These are phyloP conservation scores for Danaus melanippus DNA, from an alignment of 1,140 invertebrate species.

Conservation along the genomic window DNA sequence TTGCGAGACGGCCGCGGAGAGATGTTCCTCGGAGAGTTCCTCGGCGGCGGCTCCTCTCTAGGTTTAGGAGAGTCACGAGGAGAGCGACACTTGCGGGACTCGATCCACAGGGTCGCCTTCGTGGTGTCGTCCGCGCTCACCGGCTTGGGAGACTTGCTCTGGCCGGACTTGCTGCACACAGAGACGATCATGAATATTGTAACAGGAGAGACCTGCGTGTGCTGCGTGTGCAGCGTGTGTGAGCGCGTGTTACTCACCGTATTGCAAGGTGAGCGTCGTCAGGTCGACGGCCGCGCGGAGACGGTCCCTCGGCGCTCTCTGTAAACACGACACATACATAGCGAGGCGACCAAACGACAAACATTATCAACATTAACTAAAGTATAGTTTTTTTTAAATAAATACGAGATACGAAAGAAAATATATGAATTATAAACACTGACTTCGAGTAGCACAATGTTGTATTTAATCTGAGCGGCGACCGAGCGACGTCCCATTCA, in stretches of 20 bases:
- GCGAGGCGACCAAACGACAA: no score
- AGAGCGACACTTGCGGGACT: conserved; percentile 29
- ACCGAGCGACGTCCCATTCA: no score
- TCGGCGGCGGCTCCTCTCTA: background rate
- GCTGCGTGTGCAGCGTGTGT: background rate
- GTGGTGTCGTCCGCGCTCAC: conserved; percentile 22
- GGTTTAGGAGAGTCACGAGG: background rate
- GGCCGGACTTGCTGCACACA: conserved; percentile 2
- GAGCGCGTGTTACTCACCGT: background rate
- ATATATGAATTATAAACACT: no score
- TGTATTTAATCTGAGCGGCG: no score
- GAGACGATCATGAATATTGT: background rate
- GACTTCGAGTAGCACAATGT: no score
- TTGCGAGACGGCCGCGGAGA: no score
- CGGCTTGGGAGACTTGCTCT: conserved; percentile 7
- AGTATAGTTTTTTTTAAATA: no score
- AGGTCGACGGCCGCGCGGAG: background rate
- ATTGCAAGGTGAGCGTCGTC: background rate
- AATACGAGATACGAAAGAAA: no score
- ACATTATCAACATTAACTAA: no score
- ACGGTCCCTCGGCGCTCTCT: no score
- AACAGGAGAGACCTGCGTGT: background rate
- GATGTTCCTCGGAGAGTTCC: background rate
- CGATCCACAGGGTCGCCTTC: conserved; percentile 44
- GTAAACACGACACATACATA: no score